Percentiles rank a stretch among this genome's conserved stretches.
phyloP scores from a whole-genome alignment of 2,888 invertebrate species.

The Dromius quadrimaculatus region DNA sequence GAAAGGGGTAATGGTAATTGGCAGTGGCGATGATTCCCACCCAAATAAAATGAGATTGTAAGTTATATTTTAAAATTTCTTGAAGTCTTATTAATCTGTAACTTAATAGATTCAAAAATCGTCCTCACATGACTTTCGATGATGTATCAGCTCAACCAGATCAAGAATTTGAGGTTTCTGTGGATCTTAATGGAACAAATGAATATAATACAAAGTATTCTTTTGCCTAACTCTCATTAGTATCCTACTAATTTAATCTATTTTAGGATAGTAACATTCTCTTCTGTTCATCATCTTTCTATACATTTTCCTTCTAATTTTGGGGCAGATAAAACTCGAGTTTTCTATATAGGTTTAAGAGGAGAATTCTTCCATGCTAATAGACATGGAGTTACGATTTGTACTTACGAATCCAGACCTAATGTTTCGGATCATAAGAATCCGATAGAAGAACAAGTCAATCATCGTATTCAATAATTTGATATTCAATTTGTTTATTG shows the following conservation, averaged over 20 bases:
- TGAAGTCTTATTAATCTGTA: slow-evolving; percentile 1
- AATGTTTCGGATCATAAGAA: slow-evolving; percentile 88
- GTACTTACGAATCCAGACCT: slow-evolving; percentile 89
- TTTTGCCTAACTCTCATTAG: slow-evolving; percentile 43
- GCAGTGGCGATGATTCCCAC: slow-evolving; percentile 88
- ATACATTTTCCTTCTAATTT: slow-evolving; percentile 92
- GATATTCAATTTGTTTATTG: not conserved
- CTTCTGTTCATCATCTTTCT: slow-evolving; percentile 88
- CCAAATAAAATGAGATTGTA: slow-evolving; percentile 90
- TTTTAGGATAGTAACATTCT: slow-evolving; percentile 91
- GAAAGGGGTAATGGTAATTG: slow-evolving; percentile 92
- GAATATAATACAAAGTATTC: slow-evolving; percentile 90
- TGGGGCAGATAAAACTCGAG: slow-evolving; percentile 85
- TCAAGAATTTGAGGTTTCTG: slow-evolving; percentile 89
- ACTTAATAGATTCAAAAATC: slow-evolving; percentile 86
- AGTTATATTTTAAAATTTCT: slow-evolving; percentile 63
- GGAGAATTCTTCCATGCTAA: slow-evolving; percentile 92
- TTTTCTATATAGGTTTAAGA: slow-evolving; percentile 94
- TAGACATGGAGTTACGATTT: slow-evolving; percentile 90
- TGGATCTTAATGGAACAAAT: slow-evolving; percentile 81
- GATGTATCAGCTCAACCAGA: slow-evolving; percentile 81
- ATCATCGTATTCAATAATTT: slow-evolving; percentile 70
- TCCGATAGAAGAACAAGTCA: slow-evolving; percentile 73
- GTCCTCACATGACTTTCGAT: slow-evolving; percentile 95
- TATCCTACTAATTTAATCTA: slow-evolving; percentile 48